Percentiles rank a stretch among this genome's conserved stretches.
phyloP scores from a whole-genome alignment of 2,113 vertebrate species.

The Mirza zaza region DNA sequence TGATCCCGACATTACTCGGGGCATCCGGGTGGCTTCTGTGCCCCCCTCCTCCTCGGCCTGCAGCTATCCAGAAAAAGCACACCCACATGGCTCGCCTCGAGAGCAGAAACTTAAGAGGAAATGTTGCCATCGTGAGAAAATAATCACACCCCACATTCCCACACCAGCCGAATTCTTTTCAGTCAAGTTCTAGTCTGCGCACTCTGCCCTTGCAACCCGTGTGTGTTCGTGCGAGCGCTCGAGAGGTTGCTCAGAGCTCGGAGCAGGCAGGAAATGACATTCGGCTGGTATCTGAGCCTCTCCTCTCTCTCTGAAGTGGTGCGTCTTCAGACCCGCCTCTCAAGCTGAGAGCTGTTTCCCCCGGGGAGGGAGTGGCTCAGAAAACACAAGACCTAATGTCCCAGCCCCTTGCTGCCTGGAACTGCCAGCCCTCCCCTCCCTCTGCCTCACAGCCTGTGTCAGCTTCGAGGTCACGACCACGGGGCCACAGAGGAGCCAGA shows the following conservation, averaged over 20 bases:
- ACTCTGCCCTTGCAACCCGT: background rate
- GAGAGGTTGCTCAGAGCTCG: background rate
- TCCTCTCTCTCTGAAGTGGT: background rate
- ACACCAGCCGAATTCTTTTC: background rate
- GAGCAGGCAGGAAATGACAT: background rate
- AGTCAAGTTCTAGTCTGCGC: background rate
- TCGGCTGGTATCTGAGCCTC: background rate
- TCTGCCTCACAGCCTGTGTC: background rate
- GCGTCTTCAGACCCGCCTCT: background rate
- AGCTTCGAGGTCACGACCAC: conserved; percentile 3
- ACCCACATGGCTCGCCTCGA: background rate
- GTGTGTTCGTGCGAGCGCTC: background rate
- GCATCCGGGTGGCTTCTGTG: background rate
- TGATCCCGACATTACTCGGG: background rate
- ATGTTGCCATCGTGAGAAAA: conserved; percentile 49
- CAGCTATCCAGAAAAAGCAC: conserved; percentile 14
- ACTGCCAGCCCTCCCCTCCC: background rate
- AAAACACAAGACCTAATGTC: background rate
- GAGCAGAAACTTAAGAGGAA: conserved; percentile 12
- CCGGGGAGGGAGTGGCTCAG: background rate
- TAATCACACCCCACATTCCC: conserved; percentile 9
- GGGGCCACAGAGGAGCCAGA: conserved; percentile 27
- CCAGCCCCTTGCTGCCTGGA: background rate
- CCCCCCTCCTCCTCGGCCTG: background rate
- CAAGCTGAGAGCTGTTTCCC: background rate